Percentiles rank a stretch among this genome's conserved stretches.
phyloP scores from a whole-genome alignment of 2,113 vertebrate species.

The Centrocercus urophasianus region DNA sequence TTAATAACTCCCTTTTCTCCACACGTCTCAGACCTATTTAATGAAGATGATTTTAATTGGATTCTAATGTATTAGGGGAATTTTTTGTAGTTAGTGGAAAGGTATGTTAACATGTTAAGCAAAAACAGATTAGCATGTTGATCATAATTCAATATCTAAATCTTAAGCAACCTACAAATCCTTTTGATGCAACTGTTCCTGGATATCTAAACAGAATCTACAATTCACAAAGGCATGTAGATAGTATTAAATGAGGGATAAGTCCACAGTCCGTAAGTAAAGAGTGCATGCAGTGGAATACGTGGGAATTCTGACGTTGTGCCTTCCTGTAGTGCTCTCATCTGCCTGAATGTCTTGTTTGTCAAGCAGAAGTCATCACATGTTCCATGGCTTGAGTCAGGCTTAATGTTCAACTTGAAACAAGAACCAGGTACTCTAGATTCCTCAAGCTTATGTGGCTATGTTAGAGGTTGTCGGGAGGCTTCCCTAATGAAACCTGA shows the following conservation, averaged over 20 bases:
- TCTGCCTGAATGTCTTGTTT: constrained; percentile 1
- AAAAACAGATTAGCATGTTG: not conserved
- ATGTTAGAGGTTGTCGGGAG: not conserved
- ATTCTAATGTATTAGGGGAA: not conserved
- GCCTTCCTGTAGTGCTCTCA: not conserved
- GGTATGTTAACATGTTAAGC: not conserved
- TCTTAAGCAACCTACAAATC: not conserved
- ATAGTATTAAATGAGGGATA: not conserved
- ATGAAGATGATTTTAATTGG: not conserved
- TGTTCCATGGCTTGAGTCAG: constrained; percentile 1
- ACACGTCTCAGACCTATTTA: not conserved
- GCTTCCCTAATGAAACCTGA: not conserved
- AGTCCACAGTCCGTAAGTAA: not conserved
- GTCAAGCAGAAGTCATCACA: constrained; percentile 1
- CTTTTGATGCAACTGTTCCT: not conserved
- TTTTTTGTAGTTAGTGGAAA: not conserved
- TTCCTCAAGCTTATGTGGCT: not conserved
- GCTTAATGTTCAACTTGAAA: not conserved
- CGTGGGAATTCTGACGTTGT: constrained; percentile 17
- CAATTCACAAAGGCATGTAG: constrained; percentile 34
- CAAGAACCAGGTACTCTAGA: constrained; percentile 48
- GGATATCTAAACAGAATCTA: not conserved
- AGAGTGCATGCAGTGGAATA: accelerated
- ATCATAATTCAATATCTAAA: not conserved
- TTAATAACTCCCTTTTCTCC: not conserved